Evolutionary conservation across 2,888 invertebrate species (phyloP).

Genomic region (Lumbricus terrestris): DNA sequence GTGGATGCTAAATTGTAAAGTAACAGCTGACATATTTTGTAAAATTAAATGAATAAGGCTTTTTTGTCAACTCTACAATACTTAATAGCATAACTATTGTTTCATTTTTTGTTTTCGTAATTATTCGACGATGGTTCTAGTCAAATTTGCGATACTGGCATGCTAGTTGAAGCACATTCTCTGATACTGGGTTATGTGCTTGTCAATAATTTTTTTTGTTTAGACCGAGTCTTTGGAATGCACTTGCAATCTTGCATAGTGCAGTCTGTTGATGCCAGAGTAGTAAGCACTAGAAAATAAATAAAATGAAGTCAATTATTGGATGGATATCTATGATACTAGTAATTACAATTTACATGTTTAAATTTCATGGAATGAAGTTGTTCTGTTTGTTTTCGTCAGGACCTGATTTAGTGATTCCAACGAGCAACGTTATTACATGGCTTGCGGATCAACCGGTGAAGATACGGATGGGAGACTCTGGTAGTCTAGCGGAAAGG

Average conservation of each 20-base stretch:
- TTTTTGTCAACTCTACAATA: too few species aligned
- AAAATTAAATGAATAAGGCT: too few species aligned
- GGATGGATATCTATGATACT: neutral
- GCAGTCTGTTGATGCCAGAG: neutral
- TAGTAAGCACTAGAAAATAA: neutral
- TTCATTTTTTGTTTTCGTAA: too few species aligned
- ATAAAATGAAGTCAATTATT: neutral
- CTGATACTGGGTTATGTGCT: too few species aligned
- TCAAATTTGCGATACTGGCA: too few species aligned
- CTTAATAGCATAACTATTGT: too few species aligned
- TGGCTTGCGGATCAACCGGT: constrained; percentile 26
- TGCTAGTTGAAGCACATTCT: too few species aligned
- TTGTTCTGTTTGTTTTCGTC: neutral
- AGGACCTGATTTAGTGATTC: constrained; percentile 25
- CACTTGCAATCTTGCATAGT: neutral
- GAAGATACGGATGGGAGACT: constrained; percentile 20
- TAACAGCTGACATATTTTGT: too few species aligned
- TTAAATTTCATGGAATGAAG: neutral
- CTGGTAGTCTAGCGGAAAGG: constrained; percentile 16
- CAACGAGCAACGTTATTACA: neutral
- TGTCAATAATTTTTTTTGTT: neutral
- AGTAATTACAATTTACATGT: neutral
- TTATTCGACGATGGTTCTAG: too few species aligned
- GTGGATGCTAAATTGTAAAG: too few species aligned
- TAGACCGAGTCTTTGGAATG: neutral